Base-by-base conservation (phyloP, 2,113 vertebrate genomes). In the Cinclus mexicanus region DNA sequence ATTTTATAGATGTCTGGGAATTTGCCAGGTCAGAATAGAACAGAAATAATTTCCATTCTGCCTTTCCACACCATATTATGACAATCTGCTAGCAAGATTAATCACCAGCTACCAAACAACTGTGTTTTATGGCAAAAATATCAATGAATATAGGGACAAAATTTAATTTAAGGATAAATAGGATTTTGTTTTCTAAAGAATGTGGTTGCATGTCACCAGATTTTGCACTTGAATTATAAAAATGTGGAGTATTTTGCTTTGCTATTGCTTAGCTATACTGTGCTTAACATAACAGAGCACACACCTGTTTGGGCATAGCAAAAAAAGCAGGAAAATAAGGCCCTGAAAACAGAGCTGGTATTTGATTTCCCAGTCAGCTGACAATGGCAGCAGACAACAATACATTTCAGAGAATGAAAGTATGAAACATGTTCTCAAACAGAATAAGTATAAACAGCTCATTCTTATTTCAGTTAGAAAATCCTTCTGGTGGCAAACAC, bases 101-200 rank as follows among this genome's bases (percentile, higher is more conserved):
- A 86, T 35, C 88, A 79, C 61, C n/a, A 87, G 35, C 69, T 95
- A 47, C 68, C 68, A 86, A 95, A 95, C 28, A 59, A 75, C 59
- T 65, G 46, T 61, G 49, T 14, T 55, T 89, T 77, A 44, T 44
- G 63, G 75, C 28, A 14, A 95, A 95, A 97, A 79, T 44, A 86
- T 12, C 72, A 70, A 39, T 39, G 21, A 90, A 92, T 25, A 63
- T 11, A 47, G 7, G 42, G 56, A 82, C 37, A 83, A 41, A 39
- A 90, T n/a, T 47, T 35, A 33, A 60, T 79, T 76, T 29, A 49
- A 70, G 42, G 29, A 42, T 28, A 78, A 92, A 68, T 3, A 78
- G 50, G 11, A 2, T 41, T 90, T 68, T 75, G 25, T 63, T 83
- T 93, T 72, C 55, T 84, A 19, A 72, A 78, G 29, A 75, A 92